Conservation (phyloP, 2,797 vertebrate species). For the Lindbergichthys nudifrons region DNA sequence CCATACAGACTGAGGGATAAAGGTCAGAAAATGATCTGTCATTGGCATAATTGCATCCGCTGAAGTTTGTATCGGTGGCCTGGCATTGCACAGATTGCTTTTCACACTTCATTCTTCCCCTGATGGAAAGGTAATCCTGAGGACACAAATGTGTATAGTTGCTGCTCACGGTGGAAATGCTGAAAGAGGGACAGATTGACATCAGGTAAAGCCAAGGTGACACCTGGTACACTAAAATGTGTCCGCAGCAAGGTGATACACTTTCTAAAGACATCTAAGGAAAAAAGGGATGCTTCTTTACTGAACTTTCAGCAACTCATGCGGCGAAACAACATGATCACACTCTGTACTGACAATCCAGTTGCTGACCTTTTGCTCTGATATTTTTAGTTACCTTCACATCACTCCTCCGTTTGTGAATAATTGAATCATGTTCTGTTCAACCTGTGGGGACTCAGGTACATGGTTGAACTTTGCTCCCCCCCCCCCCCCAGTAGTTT, state of each 20-base stretch:
- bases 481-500: neutral
- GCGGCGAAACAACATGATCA: neutral
- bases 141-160: slow-evolving; percentile 72
- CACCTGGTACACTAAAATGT: neutral
- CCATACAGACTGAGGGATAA: slow-evolving; percentile 69
- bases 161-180: slow-evolving; percentile 54
- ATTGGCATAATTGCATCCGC: slow-evolving; percentile 83
- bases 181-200: slow-evolving; percentile 22
- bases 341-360: neutral
- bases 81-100: slow-evolving; percentile 80
- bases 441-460: neutral
- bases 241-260: neutral
- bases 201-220: slow-evolving; percentile 39
- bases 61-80: slow-evolving; percentile 70
- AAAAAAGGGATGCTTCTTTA: neutral
- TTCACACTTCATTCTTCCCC: slow-evolving; percentile 82
- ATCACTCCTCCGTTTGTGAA: too few relatives aligned
- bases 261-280: neutral
- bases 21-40: slow-evolving; percentile 82
- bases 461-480: neutral
- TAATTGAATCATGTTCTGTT: neutral
- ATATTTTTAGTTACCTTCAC: neutral
- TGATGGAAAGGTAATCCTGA: slow-evolving; percentile 82
- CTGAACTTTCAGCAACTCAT: neutral
- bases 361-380: neutral